Base-by-base conservation (phyloP, 2,113 vertebrate species). In the Sapayoa aenigma region DNA sequence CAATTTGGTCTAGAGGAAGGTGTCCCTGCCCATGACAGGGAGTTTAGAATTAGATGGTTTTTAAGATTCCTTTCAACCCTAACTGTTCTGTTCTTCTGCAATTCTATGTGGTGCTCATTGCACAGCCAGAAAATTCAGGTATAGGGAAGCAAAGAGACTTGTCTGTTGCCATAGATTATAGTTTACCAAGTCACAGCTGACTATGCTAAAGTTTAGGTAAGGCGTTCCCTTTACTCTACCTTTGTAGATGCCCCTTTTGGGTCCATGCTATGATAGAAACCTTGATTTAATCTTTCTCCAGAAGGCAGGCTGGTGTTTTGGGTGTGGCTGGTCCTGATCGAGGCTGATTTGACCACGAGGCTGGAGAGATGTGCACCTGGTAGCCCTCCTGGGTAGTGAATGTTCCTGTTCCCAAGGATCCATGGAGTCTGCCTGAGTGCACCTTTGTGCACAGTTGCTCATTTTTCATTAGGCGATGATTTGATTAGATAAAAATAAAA, bases 401-500 rank as follows among this genome's bases (percentile, higher is more conserved):
- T 91, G 52, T 52, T 84, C 65, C 55, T 55, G 37, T 66, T 78
- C 74, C 74, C 77, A 76, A 59, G 24, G 68, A 35, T 96, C 88
- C 10, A 39, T 50, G 69, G 78, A 94, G 94, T 63, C 66, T 92
- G 88, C 82, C 81, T 21, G 6, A 77, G 42, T 83, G 87, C 68
- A 84, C 94, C 95, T 96, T 94, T 97, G 90, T 97, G 97, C 97
- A 84, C 92, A 77, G 91, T 95, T 95, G 96, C 93, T 97, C 78
- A 9, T 93, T 97, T 98, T 97, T 97, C 96, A 97, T 98, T 98
- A 97, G 94, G 94, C 90, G 93, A 84, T 97, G 96, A 97, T 98
- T 98, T 98, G 98, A 98, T 98, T 97, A 98, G 97, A 97, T 97
- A 98, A 98, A 98, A 98, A 98, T 97, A 98, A 98, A 98, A 98